Evolutionary conservation across 2,113 vertebrate species (phyloP).

Genomic region (Cyanistes caeruleus): DNA sequence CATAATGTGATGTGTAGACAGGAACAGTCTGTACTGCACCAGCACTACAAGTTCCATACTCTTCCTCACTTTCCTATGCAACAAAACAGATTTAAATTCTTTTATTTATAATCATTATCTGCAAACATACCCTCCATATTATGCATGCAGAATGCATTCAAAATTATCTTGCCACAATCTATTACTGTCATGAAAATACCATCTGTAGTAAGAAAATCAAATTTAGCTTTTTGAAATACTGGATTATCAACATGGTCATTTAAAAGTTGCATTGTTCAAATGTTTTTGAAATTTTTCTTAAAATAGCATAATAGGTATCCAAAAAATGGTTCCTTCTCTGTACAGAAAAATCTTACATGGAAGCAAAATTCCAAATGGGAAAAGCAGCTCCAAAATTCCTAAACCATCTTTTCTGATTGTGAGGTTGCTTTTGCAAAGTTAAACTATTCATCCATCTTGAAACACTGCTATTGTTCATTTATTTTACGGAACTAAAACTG

Average conservation of each 20-base stretch:
- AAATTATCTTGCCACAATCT: constrained; percentile 46
- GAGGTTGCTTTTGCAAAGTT: neutral
- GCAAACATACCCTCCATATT: neutral
- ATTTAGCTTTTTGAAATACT: neutral
- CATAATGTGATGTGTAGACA: constrained; percentile 19
- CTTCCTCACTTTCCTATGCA: constrained; percentile 76
- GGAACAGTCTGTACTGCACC: constrained; percentile 55
- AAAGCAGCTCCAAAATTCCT: neutral
- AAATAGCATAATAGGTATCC: neutral
- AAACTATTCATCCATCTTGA: neutral
- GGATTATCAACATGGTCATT: neutral
- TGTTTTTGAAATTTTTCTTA: neutral
- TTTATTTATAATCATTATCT: constrained; percentile 35
- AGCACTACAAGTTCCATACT: constrained; percentile 52
- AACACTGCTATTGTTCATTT: neutral
- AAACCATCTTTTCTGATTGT: neutral
- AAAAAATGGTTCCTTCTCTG: neutral
- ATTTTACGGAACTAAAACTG: constrained; percentile 9
- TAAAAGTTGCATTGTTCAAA: neutral
- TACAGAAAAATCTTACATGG: neutral
- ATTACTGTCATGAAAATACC: constrained; percentile 63
- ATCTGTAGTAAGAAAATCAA: constrained; percentile 43
- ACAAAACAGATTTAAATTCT: constrained; percentile 18
- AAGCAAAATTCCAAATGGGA: constrained; percentile 1
- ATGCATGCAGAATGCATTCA: constrained; percentile 51